Conservation (phyloP, 2,797 vertebrate genomes). For the Chiroxiphia lanceolata region DNA sequence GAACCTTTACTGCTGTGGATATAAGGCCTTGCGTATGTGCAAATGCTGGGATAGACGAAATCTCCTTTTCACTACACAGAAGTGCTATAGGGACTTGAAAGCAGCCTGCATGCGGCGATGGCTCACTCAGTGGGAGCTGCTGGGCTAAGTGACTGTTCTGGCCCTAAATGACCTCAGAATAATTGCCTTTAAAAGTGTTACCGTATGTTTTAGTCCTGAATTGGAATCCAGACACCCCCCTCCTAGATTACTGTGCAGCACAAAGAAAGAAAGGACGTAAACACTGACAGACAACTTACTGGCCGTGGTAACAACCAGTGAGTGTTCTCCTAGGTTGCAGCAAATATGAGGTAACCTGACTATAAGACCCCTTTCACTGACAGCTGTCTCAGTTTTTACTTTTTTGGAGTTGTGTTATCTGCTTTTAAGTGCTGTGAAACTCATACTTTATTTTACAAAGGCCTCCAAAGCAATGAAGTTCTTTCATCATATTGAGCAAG, state of each 20-base stretch:
- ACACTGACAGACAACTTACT: background rate
- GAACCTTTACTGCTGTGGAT: background rate
- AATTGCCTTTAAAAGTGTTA: background rate
- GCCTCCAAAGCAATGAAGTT: background rate
- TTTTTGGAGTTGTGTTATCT: background rate
- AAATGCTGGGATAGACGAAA: background rate
- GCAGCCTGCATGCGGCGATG: background rate
- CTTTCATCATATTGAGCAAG: background rate
- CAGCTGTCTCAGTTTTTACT: background rate
- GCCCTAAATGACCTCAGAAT: background rate
- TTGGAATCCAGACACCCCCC: background rate
- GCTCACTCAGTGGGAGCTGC: background rate
- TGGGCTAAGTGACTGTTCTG: background rate
- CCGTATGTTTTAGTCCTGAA: background rate
- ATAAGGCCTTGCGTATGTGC: background rate
- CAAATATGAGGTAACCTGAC: background rate
- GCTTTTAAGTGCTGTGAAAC: background rate
- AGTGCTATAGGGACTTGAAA: background rate
- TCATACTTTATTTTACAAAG: background rate
- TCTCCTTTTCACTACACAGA: background rate
- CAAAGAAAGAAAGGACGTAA: background rate
- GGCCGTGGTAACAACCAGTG: background rate
- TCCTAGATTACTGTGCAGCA: background rate
- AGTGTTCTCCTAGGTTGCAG: background rate
- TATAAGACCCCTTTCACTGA: background rate